phyloP scores from a whole-genome alignment of 2,797 vertebrate genomes.

The Sitta carolinensis region DNA sequence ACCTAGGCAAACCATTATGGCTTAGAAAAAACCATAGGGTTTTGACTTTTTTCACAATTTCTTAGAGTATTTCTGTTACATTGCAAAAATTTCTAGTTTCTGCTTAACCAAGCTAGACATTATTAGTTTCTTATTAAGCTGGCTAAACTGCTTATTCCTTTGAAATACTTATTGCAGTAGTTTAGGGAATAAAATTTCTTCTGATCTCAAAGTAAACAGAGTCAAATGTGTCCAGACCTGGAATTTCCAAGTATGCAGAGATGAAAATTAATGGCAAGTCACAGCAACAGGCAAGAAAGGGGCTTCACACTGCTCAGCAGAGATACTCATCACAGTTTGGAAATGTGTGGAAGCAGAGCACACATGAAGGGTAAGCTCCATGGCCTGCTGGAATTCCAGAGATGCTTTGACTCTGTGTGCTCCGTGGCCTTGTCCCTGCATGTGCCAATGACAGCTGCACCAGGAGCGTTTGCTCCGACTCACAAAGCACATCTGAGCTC shows the following conservation, averaged over 20 bases:
- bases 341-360: background rate
- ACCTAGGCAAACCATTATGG: background rate
- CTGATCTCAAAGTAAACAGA: background rate
- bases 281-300: background rate
- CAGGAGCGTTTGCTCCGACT: background rate
- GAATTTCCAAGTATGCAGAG: background rate
- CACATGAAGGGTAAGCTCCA: background rate
- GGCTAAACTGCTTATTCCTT: background rate
- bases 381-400: background rate
- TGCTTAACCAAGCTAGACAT: background rate
- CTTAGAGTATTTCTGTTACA: background rate
- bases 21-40: background rate
- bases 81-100: background rate
- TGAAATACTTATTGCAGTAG: conserved; percentile 11
- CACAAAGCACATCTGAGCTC: background rate
- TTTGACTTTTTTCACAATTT: background rate
- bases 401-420: background rate
- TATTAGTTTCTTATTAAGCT: background rate
- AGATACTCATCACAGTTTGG: background rate
- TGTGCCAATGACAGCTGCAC: background rate
- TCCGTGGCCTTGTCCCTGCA: background rate
- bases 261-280: background rate
- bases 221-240: background rate
- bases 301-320: background rate
- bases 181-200: background rate